A percentile compares a stretch with the other conserved stretches of the same genome.
Conservation (phyloP, 1,140 invertebrate genomes). For the Samia ricini region DNA sequence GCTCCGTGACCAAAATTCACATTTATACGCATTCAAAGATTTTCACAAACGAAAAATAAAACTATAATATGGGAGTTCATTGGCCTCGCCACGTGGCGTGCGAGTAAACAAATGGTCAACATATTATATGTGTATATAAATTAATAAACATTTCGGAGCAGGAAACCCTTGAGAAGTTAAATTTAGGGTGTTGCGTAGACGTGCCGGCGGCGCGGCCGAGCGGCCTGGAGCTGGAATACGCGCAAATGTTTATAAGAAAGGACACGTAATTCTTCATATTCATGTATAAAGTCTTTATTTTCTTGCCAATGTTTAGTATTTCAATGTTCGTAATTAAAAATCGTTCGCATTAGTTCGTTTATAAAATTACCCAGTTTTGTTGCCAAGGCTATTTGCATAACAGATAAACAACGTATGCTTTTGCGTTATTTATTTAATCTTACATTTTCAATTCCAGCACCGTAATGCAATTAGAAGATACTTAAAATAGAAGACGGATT, state of each 20-base stretch:
- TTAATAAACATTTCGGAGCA: conserved; percentile 67
- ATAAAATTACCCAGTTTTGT: background rate
- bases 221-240: conserved; percentile 7
- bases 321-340: background rate
- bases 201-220: conserved; percentile 30
- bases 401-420: background rate
- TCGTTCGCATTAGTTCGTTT: background rate
- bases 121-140: conserved; percentile 45
- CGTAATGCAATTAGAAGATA: background rate
- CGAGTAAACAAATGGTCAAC: conserved; percentile 56
- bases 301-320: conserved; percentile 1
- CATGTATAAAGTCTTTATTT: conserved; percentile 6
- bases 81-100: conserved; percentile 53
- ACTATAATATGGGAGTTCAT: conserved; percentile 49
- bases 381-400: background rate
- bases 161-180: conserved; percentile 69
- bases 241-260: conserved; percentile 50
- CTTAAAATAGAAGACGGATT: background rate
- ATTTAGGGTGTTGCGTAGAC: conserved; percentile 59
- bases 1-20: background rate
- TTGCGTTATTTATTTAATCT: background rate
- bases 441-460: background rate
- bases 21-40: conserved; percentile 11
- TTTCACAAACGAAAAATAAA: conserved; percentile 28
- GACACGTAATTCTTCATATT: conserved; percentile 34